A percentile compares a stretch with the other conserved stretches of the same genome.
phyloP scores from a whole-genome alignment of 1,140 invertebrate genomes.

The Ceratosolen fusciceps region DNA sequence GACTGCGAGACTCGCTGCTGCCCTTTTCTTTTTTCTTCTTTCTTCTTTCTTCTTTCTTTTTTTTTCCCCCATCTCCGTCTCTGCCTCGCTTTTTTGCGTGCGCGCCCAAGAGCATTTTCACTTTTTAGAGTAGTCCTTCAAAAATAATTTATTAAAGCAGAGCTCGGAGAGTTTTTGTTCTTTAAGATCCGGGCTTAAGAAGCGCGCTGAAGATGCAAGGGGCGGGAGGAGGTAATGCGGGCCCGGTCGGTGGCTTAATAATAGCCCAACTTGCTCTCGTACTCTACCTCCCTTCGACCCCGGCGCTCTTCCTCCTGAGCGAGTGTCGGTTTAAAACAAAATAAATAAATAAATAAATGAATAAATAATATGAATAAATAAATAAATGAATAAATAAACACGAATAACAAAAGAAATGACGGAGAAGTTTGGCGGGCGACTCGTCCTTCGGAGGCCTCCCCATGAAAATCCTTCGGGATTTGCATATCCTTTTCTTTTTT shows the following conservation, averaged over 20 bases:
- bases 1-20: background rate
- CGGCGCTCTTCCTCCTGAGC: too few species aligned
- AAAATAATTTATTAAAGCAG: conserved; percentile 1
- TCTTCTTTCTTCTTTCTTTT: too few species aligned
- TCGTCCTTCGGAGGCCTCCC: background rate
- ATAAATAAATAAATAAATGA: too few species aligned
- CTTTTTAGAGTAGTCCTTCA: background rate
- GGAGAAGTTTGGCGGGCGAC: background rate
- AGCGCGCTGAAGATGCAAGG: background rate
- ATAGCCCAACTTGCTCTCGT: background rate
- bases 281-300: background rate
- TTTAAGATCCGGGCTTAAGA: background rate
- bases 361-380: too few species aligned
- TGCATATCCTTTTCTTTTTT: too few species aligned
- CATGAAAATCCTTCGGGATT: background rate
- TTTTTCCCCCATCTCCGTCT: background rate
- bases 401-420: background rate
- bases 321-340: too few species aligned
- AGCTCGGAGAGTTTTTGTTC: background rate
- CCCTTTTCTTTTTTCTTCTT: conserved; percentile 23
- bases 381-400: too few species aligned
- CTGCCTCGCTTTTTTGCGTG: background rate
- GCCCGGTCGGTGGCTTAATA: background rate
- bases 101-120: conserved; percentile 4
- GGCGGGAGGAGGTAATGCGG: background rate